phyloP scores from a whole-genome alignment of 2,797 vertebrate species.

The Spinibarbus caldwelli region DNA sequence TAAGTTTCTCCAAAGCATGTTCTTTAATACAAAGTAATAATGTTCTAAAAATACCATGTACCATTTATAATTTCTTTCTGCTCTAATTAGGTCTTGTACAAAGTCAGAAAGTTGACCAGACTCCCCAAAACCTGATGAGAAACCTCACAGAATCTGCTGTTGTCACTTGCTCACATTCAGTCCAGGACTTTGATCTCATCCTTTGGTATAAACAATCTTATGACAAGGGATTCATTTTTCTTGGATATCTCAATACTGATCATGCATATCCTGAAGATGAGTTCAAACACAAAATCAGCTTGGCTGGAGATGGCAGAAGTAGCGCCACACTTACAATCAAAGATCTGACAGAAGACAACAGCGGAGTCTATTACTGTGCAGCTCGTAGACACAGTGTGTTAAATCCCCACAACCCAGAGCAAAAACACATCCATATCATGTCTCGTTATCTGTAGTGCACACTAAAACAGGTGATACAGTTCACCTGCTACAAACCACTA shows the following conservation, averaged over 20 bases:
- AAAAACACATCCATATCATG: constrained; percentile 34
- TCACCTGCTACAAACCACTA: not conserved
- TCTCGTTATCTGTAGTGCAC: not conserved
- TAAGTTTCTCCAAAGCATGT: not conserved
- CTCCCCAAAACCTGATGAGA: constrained; percentile 32
- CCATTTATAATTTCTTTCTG: not conserved
- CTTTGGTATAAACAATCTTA: constrained; percentile 51
- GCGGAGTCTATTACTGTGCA: constrained; percentile 47
- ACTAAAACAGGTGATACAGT: not conserved
- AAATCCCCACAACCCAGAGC: constrained; percentile 8
- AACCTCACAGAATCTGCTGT: constrained; percentile 20
- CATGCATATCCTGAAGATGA: not conserved
- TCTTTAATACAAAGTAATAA: not conserved
- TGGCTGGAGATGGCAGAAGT: constrained; percentile 35
- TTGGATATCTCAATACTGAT: constrained; percentile 45
- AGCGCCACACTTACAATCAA: constrained; percentile 35
- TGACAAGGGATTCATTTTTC: not conserved
- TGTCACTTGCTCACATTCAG: constrained; percentile 64
- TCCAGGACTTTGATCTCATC: constrained; percentile 21
- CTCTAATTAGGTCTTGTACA: constrained; percentile 7
- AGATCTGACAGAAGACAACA: constrained; percentile 27
- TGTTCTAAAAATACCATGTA: not conserved
- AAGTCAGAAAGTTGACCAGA: constrained; percentile 38
- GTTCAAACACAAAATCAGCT: constrained; percentile 7
- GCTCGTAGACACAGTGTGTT: constrained; percentile 34